These are phyloP conservation scores for Ylistrum balloti DNA, from an alignment of 1,140 invertebrate species.

Conservation along the genomic window DNA sequence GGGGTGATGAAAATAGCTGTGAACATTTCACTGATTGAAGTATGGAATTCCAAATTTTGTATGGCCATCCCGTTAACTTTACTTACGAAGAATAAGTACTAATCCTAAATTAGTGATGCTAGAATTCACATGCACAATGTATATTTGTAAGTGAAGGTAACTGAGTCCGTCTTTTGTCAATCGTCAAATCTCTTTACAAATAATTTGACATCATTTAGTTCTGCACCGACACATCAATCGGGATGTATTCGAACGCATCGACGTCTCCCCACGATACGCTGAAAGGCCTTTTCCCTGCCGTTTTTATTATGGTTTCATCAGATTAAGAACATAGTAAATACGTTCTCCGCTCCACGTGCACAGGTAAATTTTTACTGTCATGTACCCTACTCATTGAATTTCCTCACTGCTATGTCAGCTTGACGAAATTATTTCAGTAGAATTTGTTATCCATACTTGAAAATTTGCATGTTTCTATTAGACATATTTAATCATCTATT, in stretches of 20 bases:
- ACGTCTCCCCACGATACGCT: not conserved
- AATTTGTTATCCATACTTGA: too few species aligned
- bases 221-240: not conserved
- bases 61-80: not conserved
- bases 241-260: not conserved
- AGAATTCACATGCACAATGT: not conserved
- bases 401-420: too few species aligned
- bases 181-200: not conserved
- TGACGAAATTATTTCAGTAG: too few species aligned
- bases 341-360: not conserved
- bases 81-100: not conserved
- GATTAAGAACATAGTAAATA: not conserved
- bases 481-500: too few species aligned
- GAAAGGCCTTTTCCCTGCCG: not conserved
- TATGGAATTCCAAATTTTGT: not conserved
- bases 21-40: too few species aligned
- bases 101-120: not conserved
- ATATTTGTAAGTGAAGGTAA: conserved; percentile 5
- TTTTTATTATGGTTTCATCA: not conserved
- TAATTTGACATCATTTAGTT: conserved; percentile 27
- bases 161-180: conserved; percentile 12
- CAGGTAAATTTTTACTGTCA: too few species aligned
- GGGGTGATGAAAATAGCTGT: too few species aligned
- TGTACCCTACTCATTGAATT: too few species aligned
- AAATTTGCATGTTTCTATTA: too few species aligned